Conservation (phyloP, 2,888 invertebrate species). For the Tridacna crocea region DNA sequence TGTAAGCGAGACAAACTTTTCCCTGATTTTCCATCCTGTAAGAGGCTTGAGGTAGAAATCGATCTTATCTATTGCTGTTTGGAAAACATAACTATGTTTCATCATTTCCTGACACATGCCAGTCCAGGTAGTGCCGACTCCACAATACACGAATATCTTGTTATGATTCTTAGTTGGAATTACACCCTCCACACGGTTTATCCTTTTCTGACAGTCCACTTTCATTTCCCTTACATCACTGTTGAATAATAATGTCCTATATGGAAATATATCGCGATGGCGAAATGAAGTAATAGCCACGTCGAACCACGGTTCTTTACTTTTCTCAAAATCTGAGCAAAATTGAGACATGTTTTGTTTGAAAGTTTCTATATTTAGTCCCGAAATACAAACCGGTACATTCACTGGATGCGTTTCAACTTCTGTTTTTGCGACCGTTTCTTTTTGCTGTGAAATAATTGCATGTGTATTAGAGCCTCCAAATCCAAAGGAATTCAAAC, state of each 20-base stretch:
- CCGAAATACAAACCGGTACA: not conserved
- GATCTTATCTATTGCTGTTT: slow-evolving; percentile 47
- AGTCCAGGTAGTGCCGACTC: slow-evolving; percentile 66
- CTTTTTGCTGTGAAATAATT: slow-evolving; percentile 1
- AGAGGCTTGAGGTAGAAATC: slow-evolving; percentile 37
- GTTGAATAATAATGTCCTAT: slow-evolving; percentile 28
- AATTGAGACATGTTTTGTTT: not conserved
- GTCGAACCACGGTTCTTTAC: not conserved
- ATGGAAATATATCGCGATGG: slow-evolving; percentile 19
- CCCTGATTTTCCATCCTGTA: slow-evolving; percentile 41
- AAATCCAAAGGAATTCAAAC: slow-evolving; percentile 15
- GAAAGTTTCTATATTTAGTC: not conserved
- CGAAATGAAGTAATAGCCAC: not conserved
- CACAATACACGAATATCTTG: slow-evolving; percentile 69
- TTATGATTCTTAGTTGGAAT: slow-evolving; percentile 7
- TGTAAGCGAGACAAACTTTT: slow-evolving; percentile 34
- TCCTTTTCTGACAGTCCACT: slow-evolving; percentile 22
- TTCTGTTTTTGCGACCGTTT: not conserved
- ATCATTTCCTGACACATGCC: slow-evolving; percentile 67
- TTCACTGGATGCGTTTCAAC: not conserved
- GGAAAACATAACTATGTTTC: slow-evolving; percentile 39
- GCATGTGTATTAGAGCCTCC: slow-evolving; percentile 10
- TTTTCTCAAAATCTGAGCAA: not conserved
- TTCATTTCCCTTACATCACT: slow-evolving; percentile 17
- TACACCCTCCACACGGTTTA: slow-evolving; percentile 11